Evolutionary conservation across 2,888 invertebrate species (phyloP).

Genomic region (Minunthozetes semirufus): DNA sequence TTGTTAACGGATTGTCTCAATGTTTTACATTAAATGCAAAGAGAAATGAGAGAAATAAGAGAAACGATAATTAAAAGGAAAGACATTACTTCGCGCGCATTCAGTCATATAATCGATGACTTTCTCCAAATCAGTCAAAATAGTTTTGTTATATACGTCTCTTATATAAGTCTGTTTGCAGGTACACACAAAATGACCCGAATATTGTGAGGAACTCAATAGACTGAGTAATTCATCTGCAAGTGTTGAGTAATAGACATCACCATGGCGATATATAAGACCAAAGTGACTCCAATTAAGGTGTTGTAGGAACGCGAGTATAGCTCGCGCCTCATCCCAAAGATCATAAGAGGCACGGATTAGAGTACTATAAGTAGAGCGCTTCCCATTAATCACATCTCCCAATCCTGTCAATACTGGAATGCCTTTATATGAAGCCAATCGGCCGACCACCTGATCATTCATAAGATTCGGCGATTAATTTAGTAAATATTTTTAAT

Average conservation of each 20-base stretch:
- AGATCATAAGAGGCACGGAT: constrained; percentile 42
- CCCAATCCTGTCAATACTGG: constrained; percentile 43
- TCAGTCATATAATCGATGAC: constrained; percentile 39
- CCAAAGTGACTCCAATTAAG: constrained; percentile 42
- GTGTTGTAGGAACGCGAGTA: constrained; percentile 41
- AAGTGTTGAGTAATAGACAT: constrained; percentile 41
- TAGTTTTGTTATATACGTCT: constrained; percentile 39
- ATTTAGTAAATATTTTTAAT: not conserved
- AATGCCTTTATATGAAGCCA: constrained; percentile 41
- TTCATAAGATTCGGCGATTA: not conserved
- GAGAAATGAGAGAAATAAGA: not conserved
- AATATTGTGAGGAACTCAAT: constrained; percentile 14
- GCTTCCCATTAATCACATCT: constrained; percentile 39
- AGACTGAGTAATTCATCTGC: constrained; percentile 37
- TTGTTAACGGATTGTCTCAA: not conserved
- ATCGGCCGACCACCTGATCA: constrained; percentile 40
- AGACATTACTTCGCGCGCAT: constrained; percentile 42
- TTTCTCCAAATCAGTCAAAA: constrained; percentile 40
- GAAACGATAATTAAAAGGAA: too few relatives aligned
- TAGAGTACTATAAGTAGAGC: constrained; percentile 40
- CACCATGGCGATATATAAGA: constrained; percentile 40
- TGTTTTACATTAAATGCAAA: not conserved
- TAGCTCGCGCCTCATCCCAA: constrained; percentile 42
- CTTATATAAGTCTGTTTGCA: constrained; percentile 40
- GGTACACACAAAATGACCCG: constrained; percentile 32